Percentiles rank a stretch among this genome's conserved stretches.
Evolutionary conservation across 2,888 invertebrate species (phyloP).

Genomic region (Pegoplata infirma): DNA sequence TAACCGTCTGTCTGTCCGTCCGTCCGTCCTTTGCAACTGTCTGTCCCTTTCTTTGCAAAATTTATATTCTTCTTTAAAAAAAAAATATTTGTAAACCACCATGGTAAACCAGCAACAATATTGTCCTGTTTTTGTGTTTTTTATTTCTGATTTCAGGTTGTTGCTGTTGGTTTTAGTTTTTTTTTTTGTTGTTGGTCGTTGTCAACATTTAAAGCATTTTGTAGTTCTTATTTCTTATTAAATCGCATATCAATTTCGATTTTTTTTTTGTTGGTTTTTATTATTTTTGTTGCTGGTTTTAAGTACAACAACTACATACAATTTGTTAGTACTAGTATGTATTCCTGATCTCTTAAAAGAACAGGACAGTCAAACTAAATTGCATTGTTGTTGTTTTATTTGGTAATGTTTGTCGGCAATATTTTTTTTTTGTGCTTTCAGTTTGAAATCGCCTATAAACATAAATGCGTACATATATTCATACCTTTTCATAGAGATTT

Average conservation of each 20-base stretch:
- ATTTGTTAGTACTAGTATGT: conserved; percentile 15
- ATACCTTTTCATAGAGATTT: conserved; percentile 2
- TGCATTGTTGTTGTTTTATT: conserved; percentile 43
- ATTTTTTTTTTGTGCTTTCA: conserved; percentile 44
- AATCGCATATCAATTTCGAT: conserved; percentile 58
- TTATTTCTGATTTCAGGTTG: conserved; percentile 24
- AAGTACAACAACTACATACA: conserved; percentile 28
- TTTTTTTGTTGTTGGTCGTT: conserved; percentile 36
- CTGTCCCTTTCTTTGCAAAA: conserved; percentile 7
- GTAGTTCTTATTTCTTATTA: conserved; percentile 62
- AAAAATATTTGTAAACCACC: conserved; percentile 4
- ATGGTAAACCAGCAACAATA: conserved; percentile 41
- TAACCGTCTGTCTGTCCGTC: neutral
- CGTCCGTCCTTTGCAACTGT: neutral
- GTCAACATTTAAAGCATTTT: conserved; percentile 64
- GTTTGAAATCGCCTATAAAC: conserved; percentile 37
- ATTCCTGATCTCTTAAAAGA: conserved; percentile 15
- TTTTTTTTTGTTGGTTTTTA: conserved; percentile 12
- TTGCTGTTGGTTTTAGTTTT: neutral
- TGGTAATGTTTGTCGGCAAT: conserved; percentile 55
- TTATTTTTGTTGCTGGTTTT: conserved; percentile 7
- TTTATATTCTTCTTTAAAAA: conserved; percentile 30
- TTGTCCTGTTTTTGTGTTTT: conserved; percentile 55
- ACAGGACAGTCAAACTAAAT: conserved; percentile 27
- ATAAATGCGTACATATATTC: conserved; percentile 41